Evolutionary conservation across 1,140 invertebrate species (phyloP), one percentile per base, ranked within the genome.

Genomic region (Pseudomyrmex dendroicus): DNA sequence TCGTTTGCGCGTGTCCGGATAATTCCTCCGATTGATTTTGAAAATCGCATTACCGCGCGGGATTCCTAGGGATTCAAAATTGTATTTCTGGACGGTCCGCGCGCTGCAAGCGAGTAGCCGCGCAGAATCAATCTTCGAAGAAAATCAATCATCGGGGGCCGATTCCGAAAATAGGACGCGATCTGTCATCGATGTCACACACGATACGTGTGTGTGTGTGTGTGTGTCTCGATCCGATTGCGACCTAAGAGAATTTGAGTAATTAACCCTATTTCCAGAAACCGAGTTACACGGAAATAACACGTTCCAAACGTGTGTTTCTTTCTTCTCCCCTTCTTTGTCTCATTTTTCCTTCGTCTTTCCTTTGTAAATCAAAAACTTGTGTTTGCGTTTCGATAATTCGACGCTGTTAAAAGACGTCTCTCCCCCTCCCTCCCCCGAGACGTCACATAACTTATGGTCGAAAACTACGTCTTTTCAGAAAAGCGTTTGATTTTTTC

Each of bases 21-120:
- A 80, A 80, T 80, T 80, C 76, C 76, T 80, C 76, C 76, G 76
- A 80, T 80, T 80, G 76, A 80, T 80, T 80, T 80, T 67, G 76
- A 80, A 80, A 80, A 80, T 70, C 76, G 76, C 54, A 80, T 80
- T 80, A 80, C 5, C 35, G 35, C 54, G 44, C 15, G 52, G 68
- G 54, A 80, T 80, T 80, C 76, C 66, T 35, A 80, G 66, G 20
- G 44, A 80, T 80, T 64, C 76, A 72, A 35, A 80, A 70, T 80
- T 80, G 54, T 80, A 80, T 80, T 72, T 80, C 76, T 52, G 54
- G 7, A 70, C 54, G 15, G 0, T 15, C 35, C 44, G 25, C 25
- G 17, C 35, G 35, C 35, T 35, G 35, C 35, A 7, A 5, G 35
- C 35, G 35, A 35, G 35, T 35, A 35, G 35, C n/a, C 35, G 35